These are phyloP conservation scores for Leptatherina wallacei DNA, from an alignment of 2,797 vertebrate genomes.

Conservation along the genomic window DNA sequence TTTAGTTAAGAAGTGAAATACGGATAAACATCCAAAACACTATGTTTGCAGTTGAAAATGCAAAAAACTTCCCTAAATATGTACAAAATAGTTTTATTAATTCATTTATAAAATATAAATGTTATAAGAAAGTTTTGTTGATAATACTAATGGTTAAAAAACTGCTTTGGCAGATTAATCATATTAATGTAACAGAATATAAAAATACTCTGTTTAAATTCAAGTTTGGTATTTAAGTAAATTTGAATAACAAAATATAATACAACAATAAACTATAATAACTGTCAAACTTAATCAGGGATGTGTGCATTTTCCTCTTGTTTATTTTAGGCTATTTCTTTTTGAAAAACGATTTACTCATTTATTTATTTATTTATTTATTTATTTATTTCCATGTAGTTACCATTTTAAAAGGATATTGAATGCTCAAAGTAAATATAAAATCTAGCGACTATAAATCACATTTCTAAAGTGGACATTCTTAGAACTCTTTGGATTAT, in stretches of 20 bases:
- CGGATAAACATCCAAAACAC: conserved; percentile 32
- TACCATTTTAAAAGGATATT: no score
- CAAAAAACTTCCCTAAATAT: neutral
- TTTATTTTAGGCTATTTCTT: neutral
- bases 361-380: neutral
- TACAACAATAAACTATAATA: neutral
- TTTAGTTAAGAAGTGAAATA: conserved; percentile 65
- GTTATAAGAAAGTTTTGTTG: neutral
- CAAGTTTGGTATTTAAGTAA: neutral
- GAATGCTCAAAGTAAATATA: neutral
- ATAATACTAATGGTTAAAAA: neutral
- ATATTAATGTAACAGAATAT: neutral
- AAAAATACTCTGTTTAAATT: neutral
- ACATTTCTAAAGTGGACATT: no score
- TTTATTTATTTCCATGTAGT: neutral
- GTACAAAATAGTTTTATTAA: neutral
- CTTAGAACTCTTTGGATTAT: no score
- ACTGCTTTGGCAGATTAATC: neutral
- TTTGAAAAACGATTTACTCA: neutral
- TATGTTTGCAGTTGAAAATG: neutral
- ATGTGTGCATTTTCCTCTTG: neutral
- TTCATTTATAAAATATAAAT: neutral
- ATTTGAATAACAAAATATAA: neutral
- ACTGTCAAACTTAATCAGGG: neutral
- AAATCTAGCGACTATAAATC: no score